Percentiles rank a stretch among this genome's conserved stretches.
Conservation (phyloP, 2,797 vertebrate species). For the Sebastes baramenuke region DNA sequence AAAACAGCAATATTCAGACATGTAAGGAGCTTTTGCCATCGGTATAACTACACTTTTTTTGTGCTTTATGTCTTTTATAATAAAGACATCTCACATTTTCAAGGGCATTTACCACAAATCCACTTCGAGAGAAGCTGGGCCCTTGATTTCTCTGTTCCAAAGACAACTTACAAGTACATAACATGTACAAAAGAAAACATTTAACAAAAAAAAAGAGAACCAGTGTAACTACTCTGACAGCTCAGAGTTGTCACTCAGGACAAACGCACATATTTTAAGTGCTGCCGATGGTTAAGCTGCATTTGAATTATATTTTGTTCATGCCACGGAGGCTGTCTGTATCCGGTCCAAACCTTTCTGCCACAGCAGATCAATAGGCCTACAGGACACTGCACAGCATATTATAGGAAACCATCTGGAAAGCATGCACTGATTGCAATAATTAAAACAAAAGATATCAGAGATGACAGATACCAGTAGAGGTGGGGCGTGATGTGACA, state of each 20-base stretch:
- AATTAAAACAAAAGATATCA: not conserved
- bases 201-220: not conserved
- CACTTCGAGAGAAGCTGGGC: not conserved
- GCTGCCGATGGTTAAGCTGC: not conserved
- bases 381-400: not conserved
- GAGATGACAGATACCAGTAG: not conserved
- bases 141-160: not conserved
- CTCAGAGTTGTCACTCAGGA: not conserved
- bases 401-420: not conserved
- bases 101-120: not conserved
- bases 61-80: not conserved
- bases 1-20: too few species aligned
- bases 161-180: not conserved
- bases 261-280: not conserved
- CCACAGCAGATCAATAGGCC: not conserved
- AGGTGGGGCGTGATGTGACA: not conserved
- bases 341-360: not conserved
- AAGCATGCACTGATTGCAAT: not conserved
- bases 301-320: not conserved
- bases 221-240: too few species aligned
- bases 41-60: too few species aligned
- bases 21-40: too few species aligned
- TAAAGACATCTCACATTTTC: not conserved
- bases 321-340: not conserved
- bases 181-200: not conserved